A percentile compares a stretch with the other conserved stretches of the same genome.
Conservation (phyloP, 2,797 vertebrate genomes). For the Typhlichthys subterraneus region DNA sequence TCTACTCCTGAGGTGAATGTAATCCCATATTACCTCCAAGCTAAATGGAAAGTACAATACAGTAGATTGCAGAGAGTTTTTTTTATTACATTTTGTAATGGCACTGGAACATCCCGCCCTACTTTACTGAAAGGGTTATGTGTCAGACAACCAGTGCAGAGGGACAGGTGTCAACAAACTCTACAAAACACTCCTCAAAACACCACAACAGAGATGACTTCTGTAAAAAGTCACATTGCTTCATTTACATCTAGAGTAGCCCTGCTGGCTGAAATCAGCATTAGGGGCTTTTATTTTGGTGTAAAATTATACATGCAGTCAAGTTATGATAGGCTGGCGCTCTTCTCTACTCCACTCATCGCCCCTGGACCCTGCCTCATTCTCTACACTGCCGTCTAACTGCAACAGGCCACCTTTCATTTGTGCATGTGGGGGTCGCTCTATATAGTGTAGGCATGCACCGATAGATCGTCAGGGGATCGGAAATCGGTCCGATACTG, state of each 20-base stretch:
- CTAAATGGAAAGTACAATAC: conserved; percentile 77
- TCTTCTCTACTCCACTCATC: too few species aligned
- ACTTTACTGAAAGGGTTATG: conserved; percentile 77
- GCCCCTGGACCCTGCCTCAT: too few species aligned
- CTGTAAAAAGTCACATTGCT: not conserved
- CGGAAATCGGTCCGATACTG: too few species aligned
- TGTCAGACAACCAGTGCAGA: conserved; percentile 44
- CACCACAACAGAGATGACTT: not conserved
- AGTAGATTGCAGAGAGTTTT: conserved; percentile 47
- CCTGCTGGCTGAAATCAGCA: not conserved
- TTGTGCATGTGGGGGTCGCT: too few species aligned
- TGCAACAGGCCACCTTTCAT: too few species aligned
- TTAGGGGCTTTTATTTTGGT: too few species aligned
- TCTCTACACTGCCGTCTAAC: too few species aligned
- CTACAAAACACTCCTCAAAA: conserved; percentile 21
- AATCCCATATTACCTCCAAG: conserved; percentile 82
- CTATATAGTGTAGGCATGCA: too few species aligned
- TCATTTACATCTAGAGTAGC: too few species aligned
- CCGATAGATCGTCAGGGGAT: too few species aligned
- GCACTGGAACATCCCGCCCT: conserved; percentile 83
- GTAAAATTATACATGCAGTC: too few species aligned
- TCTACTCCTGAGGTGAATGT: conserved; percentile 79
- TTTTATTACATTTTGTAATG: conserved; percentile 74
- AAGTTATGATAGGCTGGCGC: too few species aligned
- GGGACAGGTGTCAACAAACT: conserved; percentile 51